Evolutionary conservation across 2,888 invertebrate genomes (phyloP).

Genomic region (Agrotis clavis): DNA sequence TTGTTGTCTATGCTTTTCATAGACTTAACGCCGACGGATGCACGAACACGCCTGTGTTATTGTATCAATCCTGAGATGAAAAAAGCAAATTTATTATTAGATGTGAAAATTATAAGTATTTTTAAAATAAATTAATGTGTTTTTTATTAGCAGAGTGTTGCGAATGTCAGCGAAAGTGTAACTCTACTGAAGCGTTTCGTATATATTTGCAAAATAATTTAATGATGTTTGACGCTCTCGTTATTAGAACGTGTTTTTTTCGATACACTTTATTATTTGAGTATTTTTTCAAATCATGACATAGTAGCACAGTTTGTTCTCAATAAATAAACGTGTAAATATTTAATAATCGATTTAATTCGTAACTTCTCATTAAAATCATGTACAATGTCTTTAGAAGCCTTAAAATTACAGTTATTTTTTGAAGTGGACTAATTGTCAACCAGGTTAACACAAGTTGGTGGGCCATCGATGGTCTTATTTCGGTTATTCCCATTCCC

Average conservation of each 20-base stretch:
- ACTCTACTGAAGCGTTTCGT: slow-evolving; percentile 7
- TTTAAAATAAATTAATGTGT: slow-evolving; percentile 37
- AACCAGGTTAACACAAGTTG: background rate
- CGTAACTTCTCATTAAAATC: background rate
- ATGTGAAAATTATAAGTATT: slow-evolving; percentile 32
- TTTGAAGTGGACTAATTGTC: too few relatives aligned
- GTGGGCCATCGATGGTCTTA: background rate
- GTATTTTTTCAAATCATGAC: slow-evolving; percentile 19
- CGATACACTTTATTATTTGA: slow-evolving; percentile 13
- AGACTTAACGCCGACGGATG: slow-evolving; percentile 36
- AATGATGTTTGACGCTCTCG: slow-evolving; percentile 18
- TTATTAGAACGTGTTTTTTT: background rate
- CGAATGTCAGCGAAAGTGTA: slow-evolving; percentile 30
- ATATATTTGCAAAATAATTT: slow-evolving; percentile 29
- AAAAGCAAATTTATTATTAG: slow-evolving; percentile 42
- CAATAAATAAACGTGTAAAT: background rate
- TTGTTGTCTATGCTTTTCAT: slow-evolving; percentile 35
- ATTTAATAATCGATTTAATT: background rate
- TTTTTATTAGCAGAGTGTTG: slow-evolving; percentile 45
- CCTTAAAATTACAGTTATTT: background rate
- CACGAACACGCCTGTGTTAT: slow-evolving; percentile 52
- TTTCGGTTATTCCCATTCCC: too few relatives aligned
- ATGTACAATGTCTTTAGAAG: background rate
- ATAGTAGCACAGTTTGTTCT: slow-evolving; percentile 11
- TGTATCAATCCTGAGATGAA: slow-evolving; percentile 52